Percentiles rank a stretch among this genome's conserved stretches.
Conservation (phyloP, 2,888 invertebrate genomes). For the Dusona sp. region DNA sequence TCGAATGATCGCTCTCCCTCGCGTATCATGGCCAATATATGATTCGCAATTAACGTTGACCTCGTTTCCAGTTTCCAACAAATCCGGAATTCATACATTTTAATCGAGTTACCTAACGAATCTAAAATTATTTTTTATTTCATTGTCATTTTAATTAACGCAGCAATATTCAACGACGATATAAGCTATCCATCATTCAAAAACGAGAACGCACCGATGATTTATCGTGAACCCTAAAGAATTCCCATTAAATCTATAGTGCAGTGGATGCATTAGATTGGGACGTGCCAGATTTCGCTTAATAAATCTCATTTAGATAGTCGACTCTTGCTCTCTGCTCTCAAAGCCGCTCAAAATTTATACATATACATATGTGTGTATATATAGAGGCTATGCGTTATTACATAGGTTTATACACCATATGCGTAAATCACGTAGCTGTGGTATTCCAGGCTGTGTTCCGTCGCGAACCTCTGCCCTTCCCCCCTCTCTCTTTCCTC, state of each 20-base stretch:
- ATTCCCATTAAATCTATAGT: slow-evolving; percentile 40
- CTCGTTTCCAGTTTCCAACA: slow-evolving; percentile 4
- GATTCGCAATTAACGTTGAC: slow-evolving; percentile 7
- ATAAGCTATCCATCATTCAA: slow-evolving; percentile 34
- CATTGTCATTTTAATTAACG: slow-evolving; percentile 40
- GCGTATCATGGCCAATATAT: not conserved
- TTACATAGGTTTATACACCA: slow-evolving; percentile 60
- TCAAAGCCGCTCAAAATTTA: slow-evolving; percentile 22
- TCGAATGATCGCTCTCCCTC: not conserved
- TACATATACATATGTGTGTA: slow-evolving; percentile 11
- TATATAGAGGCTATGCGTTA: slow-evolving; percentile 44
- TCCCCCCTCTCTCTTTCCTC: slow-evolving; percentile 3
- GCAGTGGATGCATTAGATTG: slow-evolving; percentile 52
- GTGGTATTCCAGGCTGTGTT: slow-evolving; percentile 55
- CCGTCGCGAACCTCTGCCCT: slow-evolving; percentile 26
- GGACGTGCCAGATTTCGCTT: slow-evolving; percentile 51
- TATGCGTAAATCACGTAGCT: slow-evolving; percentile 66
- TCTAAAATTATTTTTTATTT: slow-evolving; percentile 2
- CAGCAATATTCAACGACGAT: slow-evolving; percentile 21
- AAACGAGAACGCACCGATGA: slow-evolving; percentile 35
- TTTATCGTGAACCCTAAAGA: slow-evolving; percentile 40
- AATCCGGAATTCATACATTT: not conserved
- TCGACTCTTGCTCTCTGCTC: slow-evolving; percentile 50
- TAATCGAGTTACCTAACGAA: slow-evolving; percentile 10
- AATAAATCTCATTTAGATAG: slow-evolving; percentile 69